Base-by-base conservation (phyloP, 2,888 invertebrate species). In the Tipula lateralis region DNA sequence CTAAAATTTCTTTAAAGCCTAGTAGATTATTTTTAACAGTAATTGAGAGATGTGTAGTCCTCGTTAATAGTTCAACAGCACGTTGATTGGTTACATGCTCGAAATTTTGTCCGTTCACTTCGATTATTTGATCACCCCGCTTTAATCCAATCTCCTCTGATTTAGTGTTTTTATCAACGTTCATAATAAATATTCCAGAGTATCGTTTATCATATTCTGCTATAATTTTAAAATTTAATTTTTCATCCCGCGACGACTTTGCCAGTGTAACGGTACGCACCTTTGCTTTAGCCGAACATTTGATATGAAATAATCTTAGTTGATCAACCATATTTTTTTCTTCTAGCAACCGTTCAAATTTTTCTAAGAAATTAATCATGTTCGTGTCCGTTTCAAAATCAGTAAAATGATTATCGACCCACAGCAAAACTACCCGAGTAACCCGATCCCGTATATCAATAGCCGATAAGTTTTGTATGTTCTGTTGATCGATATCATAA, bases 391-490 rank as follows among this genome's bases (percentile, higher is more conserved):
- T 97, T 92, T 98, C 98, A 90, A 99, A 99, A 89, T 99, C 99
- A 66, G 97, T 97, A 89, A 98, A 99, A 91, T 99, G 98, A 91
- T 98, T 99, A 90, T 99, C 99, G 0, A 99, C 99, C 99, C 99
- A 99, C 9, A 99, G 93, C 81, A 99, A 91, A 9, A 99, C 97
- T 0, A 99, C 98, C 85, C 99, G 92, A 0, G 99, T 98, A 3
- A 99, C 99, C 89, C 97, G 93, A 90, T 97, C 90, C 1, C 90
- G 87, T 83, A 90, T 87, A 86, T 90, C 90, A 66, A 89, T 89
- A 1, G 89, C 87, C 4, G 88, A 87, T 2, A 88, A 87, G 12
- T 30, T 32, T 30, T 87, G 87, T 9, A 87, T 87, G 12, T 88
- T 88, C 84, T 87, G 88, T 19, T 87, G 85, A 12, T 88, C 91